Conservation (phyloP, 2,113 vertebrate species). For the Mesitornis unicolor region DNA sequence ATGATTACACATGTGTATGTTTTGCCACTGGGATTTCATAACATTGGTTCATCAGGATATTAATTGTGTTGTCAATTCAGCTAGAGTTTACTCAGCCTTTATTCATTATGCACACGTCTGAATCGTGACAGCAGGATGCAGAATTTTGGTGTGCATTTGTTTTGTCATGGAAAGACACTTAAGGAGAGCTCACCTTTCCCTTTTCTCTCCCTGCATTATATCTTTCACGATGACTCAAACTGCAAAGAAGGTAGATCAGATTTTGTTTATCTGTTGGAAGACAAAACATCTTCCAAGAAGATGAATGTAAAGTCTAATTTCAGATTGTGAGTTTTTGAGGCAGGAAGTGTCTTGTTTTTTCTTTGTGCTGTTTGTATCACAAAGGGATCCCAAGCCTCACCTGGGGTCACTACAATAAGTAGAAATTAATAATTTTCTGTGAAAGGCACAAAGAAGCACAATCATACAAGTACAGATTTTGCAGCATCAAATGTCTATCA, state of each 20-base stretch:
- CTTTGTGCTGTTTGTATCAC: neutral
- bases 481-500: neutral
- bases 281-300: neutral
- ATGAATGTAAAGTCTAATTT: neutral
- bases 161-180: neutral
- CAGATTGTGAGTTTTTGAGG: neutral
- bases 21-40: neutral
- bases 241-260: neutral
- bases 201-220: neutral
- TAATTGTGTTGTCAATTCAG: neutral
- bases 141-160: neutral
- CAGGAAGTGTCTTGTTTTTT: neutral
- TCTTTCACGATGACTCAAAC: neutral
- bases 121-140: neutral
- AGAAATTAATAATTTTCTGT: neutral
- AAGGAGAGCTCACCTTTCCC: neutral
- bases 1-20: fast-evolving
- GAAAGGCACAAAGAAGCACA: neutral
- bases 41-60: neutral
- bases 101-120: neutral
- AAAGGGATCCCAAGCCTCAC: neutral
- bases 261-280: neutral
- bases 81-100: neutral
- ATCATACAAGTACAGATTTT: neutral
- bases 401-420: neutral